Conservation (phyloP, 2,888 invertebrate species). For the Artemia sinica region DNA sequence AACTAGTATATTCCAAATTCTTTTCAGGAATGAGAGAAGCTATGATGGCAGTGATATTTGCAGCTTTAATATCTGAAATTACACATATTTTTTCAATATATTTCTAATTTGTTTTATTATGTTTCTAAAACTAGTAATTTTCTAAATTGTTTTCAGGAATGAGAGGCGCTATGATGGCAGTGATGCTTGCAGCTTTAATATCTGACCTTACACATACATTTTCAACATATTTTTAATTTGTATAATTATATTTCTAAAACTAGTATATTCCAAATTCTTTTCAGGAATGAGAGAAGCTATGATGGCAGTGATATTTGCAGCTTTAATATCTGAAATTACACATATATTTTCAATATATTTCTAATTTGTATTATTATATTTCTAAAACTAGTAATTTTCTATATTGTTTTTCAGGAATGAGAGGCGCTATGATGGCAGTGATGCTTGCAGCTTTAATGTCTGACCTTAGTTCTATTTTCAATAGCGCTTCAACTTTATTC, state of each 20-base stretch:
- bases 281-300: no score
- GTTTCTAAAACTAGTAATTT: no score
- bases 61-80: no score
- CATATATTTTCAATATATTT: neutral
- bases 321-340: no score
- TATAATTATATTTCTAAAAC: no score
- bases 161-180: constrained; percentile 34
- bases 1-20: no score
- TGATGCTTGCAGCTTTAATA: constrained; percentile 39
- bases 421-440: constrained; percentile 35
- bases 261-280: no score
- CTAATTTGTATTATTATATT: neutral
- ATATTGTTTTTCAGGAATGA: constrained; percentile 27
- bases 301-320: no score
- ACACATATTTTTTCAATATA: neutral
- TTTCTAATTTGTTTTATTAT: neutral
- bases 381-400: no score
- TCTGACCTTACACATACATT: constrained; percentile 31
- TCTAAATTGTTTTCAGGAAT: constrained; percentile 26
- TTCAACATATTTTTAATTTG: no score
- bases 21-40: no score
- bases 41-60: no score
- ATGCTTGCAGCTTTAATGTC: constrained; percentile 40
- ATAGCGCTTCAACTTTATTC: constrained; percentile 38
- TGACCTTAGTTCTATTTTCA: constrained; percentile 39